A percentile compares a stretch with the other conserved stretches of the same genome.
phyloP scores from a whole-genome alignment of 2,888 invertebrate species.

The Dione vanillae region DNA sequence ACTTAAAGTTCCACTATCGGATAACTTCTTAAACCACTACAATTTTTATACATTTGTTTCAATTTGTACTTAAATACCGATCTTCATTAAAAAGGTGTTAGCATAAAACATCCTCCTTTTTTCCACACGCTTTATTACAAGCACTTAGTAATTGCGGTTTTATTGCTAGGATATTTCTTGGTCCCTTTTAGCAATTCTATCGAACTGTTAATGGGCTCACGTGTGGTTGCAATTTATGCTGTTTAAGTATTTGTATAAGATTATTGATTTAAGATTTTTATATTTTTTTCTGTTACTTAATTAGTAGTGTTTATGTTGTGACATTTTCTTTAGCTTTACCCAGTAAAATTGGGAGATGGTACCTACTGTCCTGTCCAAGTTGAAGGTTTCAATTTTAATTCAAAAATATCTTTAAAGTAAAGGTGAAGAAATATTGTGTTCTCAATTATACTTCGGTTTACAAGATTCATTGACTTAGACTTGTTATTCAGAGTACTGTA shows the following conservation, averaged over 20 bases:
- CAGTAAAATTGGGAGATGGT: too few relatives aligned
- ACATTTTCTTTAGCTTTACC: too few relatives aligned
- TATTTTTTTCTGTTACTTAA: too few relatives aligned
- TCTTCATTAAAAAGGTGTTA: slow-evolving; percentile 28
- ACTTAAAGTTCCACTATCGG: not conserved
- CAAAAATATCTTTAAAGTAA: too few relatives aligned
- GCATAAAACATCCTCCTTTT: slow-evolving; percentile 39
- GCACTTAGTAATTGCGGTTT: slow-evolving; percentile 57
- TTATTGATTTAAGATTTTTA: not conserved
- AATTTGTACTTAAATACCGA: slow-evolving; percentile 25
- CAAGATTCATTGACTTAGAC: too few relatives aligned
- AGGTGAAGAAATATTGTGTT: too few relatives aligned
- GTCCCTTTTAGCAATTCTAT: slow-evolving; percentile 44
- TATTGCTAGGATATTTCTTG: slow-evolving; percentile 49
- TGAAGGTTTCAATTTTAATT: too few relatives aligned
- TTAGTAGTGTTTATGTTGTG: not conserved
- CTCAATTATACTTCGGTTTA: too few relatives aligned
- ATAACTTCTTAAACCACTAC: slow-evolving; percentile 4
- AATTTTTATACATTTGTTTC: slow-evolving; percentile 26
- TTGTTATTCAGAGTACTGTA: too few relatives aligned
- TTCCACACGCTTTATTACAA: slow-evolving; percentile 54
- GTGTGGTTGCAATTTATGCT: slow-evolving; percentile 8
- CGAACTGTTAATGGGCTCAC: slow-evolving; percentile 43
- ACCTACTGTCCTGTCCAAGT: too few relatives aligned
- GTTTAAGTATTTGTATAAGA: not conserved